Evolutionary conservation across 2,797 vertebrate species (phyloP), one percentile per base, ranked within the genome.

Genomic region (Sebastes reedi): DNA sequence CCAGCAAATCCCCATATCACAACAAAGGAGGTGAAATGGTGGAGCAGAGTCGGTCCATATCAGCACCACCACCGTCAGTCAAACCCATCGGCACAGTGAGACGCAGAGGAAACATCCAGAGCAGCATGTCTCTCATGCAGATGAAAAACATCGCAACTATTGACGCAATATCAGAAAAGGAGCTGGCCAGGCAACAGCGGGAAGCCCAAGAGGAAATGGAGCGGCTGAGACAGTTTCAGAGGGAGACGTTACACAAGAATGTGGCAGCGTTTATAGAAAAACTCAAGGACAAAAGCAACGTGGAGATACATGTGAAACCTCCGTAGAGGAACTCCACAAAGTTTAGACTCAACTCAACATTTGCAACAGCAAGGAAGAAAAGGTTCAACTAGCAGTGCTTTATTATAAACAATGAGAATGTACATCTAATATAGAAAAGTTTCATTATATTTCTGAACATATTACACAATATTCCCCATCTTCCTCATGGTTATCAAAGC

Each of bases 131-230:
- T 1, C 85, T 96, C 54, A 84, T 92, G 84, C 90, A 96, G 88
- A 92, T 96, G 79, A 95, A 93, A 67, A 84, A 92, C 25, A 94
- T 96, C 0, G 94, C 96, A 11, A 70, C 90, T 8, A 96, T 96
- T 10, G 96, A 97, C 88, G 92, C 91, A 25, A 96, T 96, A 75
- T 95, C 93, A 24, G 87, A 93, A 34, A 96, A 94, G 60, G 94
- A 96, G 86, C 55, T 88, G 75, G 89, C 77, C 27, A 87, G 66
- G 42, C 90, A 81, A 52, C 89, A 86, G 83, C 90, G 88, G 81
- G 67, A 79, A 42, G 81, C 82, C 34, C 52, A 62, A 52, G 88
- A 92, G 69, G 94, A 94, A 68, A 59, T 74, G 64, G 93, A 95
- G 78, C 81, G 55, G 65, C 80, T 87, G 22, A 92, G 72, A 46